Percentiles rank a stretch among this genome's conserved stretches.
Evolutionary conservation across 2,797 vertebrate genomes (phyloP).

Genomic region (Manis crassicaudata): DNA sequence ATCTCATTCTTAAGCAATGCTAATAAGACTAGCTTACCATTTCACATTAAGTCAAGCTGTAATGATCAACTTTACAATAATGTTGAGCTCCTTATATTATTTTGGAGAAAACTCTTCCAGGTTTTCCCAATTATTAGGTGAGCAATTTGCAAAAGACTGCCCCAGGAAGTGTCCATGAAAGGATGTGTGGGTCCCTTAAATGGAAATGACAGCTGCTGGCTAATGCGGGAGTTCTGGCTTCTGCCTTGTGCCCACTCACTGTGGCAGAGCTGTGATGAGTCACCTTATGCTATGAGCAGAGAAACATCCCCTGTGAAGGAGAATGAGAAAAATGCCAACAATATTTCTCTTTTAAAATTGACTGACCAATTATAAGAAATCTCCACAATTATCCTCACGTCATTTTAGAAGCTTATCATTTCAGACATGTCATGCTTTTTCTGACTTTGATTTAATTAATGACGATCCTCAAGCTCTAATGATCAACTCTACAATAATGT

Average conservation of each 20-base stretch:
- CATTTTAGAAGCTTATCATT: neutral
- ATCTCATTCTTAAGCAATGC: neutral
- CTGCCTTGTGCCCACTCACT: neutral
- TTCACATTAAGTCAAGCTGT: neutral
- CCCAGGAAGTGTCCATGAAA: neutral
- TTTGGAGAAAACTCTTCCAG: neutral
- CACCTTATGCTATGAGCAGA: neutral
- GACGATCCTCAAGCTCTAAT: slow-evolving; percentile 1
- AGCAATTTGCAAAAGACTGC: slow-evolving; percentile 12
- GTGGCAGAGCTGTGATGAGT: slow-evolving; percentile 23
- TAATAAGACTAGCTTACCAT: neutral
- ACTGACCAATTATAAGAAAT: neutral
- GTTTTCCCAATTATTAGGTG: slow-evolving; percentile 25
- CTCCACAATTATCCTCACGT: neutral
- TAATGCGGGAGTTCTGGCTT: slow-evolving; percentile 36
- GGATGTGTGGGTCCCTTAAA: neutral
- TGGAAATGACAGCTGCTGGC: slow-evolving; percentile 44
- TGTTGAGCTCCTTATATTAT: neutral
- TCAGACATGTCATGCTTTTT: neutral
- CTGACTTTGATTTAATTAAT: slow-evolving; percentile 43
- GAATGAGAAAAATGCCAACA: neutral
- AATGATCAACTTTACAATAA: no score
- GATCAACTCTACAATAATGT: neutral
- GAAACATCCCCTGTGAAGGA: neutral
- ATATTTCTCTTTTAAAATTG: neutral